Evolutionary conservation across 2,797 vertebrate species (phyloP).

Genomic region (Micromesistius poutassou): DNA sequence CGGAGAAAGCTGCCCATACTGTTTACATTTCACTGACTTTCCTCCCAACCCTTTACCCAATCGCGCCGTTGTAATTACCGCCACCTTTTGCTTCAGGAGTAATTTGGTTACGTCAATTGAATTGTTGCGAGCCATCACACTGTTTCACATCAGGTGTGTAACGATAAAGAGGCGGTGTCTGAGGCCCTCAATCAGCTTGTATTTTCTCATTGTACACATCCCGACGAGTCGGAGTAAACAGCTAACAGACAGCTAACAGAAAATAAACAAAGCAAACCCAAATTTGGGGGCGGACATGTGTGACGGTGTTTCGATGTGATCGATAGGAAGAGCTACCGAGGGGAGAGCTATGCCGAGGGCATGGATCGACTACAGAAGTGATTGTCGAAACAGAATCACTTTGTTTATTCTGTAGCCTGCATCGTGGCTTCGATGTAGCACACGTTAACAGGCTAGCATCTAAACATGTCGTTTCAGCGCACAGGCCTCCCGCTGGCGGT

Average conservation of each 20-base stretch:
- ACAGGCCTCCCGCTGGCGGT: slow-evolving; percentile 40
- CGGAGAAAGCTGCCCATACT: background rate
- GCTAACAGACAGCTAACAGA: background rate
- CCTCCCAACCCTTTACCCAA: background rate
- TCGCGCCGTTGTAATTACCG: slow-evolving; percentile 4
- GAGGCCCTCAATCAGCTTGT: slow-evolving; percentile 28
- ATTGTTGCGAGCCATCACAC: slow-evolving; percentile 25
- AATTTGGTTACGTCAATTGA: slow-evolving; percentile 32
- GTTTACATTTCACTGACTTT: background rate
- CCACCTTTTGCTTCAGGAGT: slow-evolving; percentile 21
- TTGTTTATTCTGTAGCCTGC: slow-evolving; percentile 59
- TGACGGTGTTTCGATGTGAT: slow-evolving; percentile 35
- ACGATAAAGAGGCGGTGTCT: slow-evolving; percentile 3
- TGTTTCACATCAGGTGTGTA: slow-evolving; percentile 27
- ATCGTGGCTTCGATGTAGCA: slow-evolving; percentile 59
- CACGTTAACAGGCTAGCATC: slow-evolving; percentile 58
- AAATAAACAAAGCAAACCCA: background rate
- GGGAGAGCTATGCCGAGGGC: slow-evolving; percentile 46
- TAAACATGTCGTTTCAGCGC: slow-evolving; percentile 53
- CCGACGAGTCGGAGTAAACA: background rate
- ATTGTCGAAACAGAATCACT: slow-evolving; percentile 56
- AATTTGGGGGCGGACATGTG: background rate
- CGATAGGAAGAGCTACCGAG: slow-evolving; percentile 49
- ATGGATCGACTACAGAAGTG: slow-evolving; percentile 53
- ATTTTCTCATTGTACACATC: slow-evolving; percentile 7